Conservation (phyloP, 2,888 invertebrate genomes). For the Synanthedon formicaeformis region DNA sequence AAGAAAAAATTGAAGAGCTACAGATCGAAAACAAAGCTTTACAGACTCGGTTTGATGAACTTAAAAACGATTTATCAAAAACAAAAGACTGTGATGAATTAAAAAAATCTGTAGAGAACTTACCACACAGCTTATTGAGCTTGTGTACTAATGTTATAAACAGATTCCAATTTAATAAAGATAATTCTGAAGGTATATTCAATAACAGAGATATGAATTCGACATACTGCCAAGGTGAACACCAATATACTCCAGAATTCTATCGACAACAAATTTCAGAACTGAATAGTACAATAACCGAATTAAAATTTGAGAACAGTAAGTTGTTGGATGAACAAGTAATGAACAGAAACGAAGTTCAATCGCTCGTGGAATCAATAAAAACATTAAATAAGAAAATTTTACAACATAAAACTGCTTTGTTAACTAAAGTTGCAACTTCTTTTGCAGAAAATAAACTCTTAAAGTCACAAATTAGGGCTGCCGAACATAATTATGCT, state of each 20-base stretch:
- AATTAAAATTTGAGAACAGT: conserved; percentile 27
- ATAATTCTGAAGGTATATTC: conserved; percentile 18
- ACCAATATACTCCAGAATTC: too few relatives aligned
- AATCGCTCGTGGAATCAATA: conserved; percentile 34
- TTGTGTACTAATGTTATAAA: too few relatives aligned
- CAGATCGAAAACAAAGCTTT: not conserved
- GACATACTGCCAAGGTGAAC: too few relatives aligned
- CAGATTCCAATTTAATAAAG: conserved; percentile 13
- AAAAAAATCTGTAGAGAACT: too few relatives aligned
- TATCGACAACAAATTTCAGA: conserved; percentile 23
- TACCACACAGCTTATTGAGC: too few relatives aligned
- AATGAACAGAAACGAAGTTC: conserved; percentile 35
- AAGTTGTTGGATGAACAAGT: conserved; percentile 35
- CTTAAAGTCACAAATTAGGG: conserved; percentile 48
- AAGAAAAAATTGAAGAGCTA: not conserved
- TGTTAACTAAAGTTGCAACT: conserved; percentile 55
- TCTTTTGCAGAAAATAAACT: conserved; percentile 56
- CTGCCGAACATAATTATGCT: conserved; percentile 47
- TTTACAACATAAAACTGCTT: conserved; percentile 45
- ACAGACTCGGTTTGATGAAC: too few relatives aligned
- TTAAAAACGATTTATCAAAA: too few relatives aligned
- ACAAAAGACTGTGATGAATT: too few relatives aligned
- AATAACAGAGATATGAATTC: conserved; percentile 15
- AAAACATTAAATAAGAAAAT: conserved; percentile 51
- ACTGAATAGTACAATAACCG: conserved; percentile 19